These are phyloP conservation scores for Orchestes rusci DNA, from an alignment of 2,888 invertebrate species.

Conservation along the genomic window DNA sequence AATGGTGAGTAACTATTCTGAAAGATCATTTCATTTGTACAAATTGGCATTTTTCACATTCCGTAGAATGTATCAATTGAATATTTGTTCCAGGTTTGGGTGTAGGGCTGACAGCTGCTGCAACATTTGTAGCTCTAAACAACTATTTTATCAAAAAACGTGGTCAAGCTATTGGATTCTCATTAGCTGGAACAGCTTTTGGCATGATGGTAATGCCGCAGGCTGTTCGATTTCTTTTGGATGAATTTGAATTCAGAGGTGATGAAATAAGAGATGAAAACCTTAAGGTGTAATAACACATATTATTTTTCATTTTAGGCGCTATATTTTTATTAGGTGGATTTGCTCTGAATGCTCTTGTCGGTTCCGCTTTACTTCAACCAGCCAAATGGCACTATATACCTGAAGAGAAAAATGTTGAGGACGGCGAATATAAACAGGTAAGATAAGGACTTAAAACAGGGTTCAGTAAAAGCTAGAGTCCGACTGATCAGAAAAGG, in stretches of 20 bases:
- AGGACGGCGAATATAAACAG: constrained; percentile 43
- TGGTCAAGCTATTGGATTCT: constrained; percentile 72
- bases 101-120: constrained; percentile 67
- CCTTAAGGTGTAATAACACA: no score
- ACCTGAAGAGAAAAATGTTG: constrained; percentile 50
- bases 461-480: no score
- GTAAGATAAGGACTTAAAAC: constrained; percentile 24
- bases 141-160: constrained; percentile 70
- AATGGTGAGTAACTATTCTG: constrained; percentile 51
- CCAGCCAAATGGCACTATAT: constrained; percentile 66
- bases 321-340: constrained; percentile 62
- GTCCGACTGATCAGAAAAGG: no score
- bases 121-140: constrained; percentile 72
- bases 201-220: constrained; percentile 77
- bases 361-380: constrained; percentile 61
- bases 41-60: no score
- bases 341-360: constrained; percentile 59
- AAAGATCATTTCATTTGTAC: constrained; percentile 2
- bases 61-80: no score
- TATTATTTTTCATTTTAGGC: constrained; percentile 34
- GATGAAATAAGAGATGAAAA: not conserved
- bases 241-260: constrained; percentile 56
- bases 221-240: constrained; percentile 57
- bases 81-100: constrained; percentile 55
- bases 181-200: constrained; percentile 73